Base-by-base conservation (phyloP, 2,113 vertebrate species). In the Alethe castanea region DNA sequence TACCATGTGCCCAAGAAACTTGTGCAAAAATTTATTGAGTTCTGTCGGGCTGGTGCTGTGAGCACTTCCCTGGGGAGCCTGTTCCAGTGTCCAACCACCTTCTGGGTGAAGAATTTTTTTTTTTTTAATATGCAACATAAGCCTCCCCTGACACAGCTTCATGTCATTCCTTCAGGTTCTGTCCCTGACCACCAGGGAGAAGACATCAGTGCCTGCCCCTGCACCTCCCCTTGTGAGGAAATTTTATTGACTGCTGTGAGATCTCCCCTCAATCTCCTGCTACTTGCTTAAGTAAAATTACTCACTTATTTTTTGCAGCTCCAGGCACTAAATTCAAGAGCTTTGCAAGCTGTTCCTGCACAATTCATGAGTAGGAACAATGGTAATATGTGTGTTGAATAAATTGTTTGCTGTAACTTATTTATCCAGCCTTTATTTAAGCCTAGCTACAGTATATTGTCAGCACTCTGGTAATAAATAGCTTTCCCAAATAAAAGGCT, bases 401-500 rank as follows among this genome's bases (percentile, higher is more conserved):
- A 92, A 89, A 76, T 85, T 89, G 69, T 79, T 95, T 95, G 59
- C 74, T 66, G 23, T 82, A 62, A 89, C 70, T 90, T 92, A 94
- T 76, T 94, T 89, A 57, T 80, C 36, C 89, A 85, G 33, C 45
- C 42, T 45, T 95, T 45, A 82, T 79, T 87, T 91, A 91, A 91
- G 35, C 61, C 84, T 87, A 89, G 50, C 31, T 81, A 36, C 33
- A 77, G 62, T 48, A 54, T 42, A 73, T 79, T 95, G 62, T 94
- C 95, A 91, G 11, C 81, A 87, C 81, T 79, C 26, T 45, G 22
- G 26, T 79, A 92, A 94, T 72, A 93, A 92, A 96, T 92, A 89
- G 8, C 57, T 91, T 89, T 20, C 36, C 29, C 1, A 15, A 87
- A 97, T 89, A 94, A 94, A 87, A 95, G 71, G 50, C 48, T 87